These are phyloP conservation scores for Falco naumanni DNA, from an alignment of 2,797 vertebrate species.

Conservation along the genomic window DNA sequence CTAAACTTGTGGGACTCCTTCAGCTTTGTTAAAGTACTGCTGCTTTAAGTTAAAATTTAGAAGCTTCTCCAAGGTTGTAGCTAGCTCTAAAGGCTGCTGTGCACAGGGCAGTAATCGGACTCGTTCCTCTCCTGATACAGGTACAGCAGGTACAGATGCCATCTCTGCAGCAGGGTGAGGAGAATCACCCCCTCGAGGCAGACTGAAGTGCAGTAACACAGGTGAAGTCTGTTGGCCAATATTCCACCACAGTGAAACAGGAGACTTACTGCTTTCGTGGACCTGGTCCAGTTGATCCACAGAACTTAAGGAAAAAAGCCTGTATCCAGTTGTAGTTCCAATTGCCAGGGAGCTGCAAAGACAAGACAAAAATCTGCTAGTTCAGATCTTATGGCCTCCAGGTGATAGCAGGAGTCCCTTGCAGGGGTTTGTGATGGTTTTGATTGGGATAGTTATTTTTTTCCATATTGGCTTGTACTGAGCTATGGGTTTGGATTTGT, in stretches of 20 bases:
- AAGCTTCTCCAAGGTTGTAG: neutral
- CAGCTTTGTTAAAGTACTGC: neutral
- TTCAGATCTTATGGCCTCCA: neutral
- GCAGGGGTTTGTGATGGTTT: neutral
- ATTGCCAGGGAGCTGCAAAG: constrained; percentile 88
- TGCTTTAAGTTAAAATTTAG: neutral
- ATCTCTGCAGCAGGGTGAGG: neutral
- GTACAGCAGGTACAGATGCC: neutral
- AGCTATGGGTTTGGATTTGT: neutral
- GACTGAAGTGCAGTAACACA: neutral
- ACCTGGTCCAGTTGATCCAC: constrained; percentile 95
- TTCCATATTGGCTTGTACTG: neutral
- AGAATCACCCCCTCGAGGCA: neutral
- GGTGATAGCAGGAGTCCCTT: neutral
- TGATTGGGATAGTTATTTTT: neutral
- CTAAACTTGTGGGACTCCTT: neutral
- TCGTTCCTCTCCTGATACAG: neutral
- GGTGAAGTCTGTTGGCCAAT: neutral
- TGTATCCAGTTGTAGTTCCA: constrained; percentile 89
- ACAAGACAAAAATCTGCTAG: neutral
- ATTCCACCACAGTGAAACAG: neutral
- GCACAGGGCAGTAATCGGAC: neutral
- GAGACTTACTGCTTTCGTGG: constrained; percentile 90
- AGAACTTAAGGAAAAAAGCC: constrained; percentile 89
- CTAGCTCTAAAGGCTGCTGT: neutral